phyloP scores from a whole-genome alignment of 2,113 vertebrate genomes.

The Polypterus bichir region DNA sequence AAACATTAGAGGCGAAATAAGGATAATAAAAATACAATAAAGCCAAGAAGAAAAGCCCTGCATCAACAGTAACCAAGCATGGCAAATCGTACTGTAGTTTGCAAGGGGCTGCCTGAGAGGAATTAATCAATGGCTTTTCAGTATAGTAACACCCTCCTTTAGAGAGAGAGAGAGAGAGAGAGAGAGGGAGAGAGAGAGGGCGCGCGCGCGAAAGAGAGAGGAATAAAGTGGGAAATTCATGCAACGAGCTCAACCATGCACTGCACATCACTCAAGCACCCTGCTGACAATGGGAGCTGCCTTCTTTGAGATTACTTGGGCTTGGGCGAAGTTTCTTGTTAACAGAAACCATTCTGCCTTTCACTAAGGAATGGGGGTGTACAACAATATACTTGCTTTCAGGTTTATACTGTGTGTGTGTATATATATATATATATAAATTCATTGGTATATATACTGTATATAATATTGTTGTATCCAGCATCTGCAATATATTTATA shows the following conservation, averaged over 20 bases:
- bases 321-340: too few relatives aligned
- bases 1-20: too few relatives aligned
- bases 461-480: too few relatives aligned
- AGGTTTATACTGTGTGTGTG: neutral
- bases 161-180: neutral
- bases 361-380: neutral
- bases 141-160: conserved; percentile 1
- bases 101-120: conserved; percentile 17
- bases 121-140: conserved; percentile 32
- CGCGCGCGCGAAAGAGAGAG: neutral
- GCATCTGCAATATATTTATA: too few relatives aligned
- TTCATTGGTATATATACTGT: neutral
- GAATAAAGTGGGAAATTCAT: conserved; percentile 7
- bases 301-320: conserved; percentile 4
- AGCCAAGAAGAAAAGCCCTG: too few relatives aligned
- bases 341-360: neutral
- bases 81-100: conserved; percentile 11
- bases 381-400: too few relatives aligned
- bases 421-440: neutral
- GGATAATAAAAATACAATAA: too few relatives aligned
- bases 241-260: conserved; percentile 12
- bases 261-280: conserved; percentile 11
- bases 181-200: too few relatives aligned
- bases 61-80: too few relatives aligned
- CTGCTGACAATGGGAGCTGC: conserved; percentile 8